Conservation (phyloP, 2,113 vertebrate species). For the Microtus pennsylvanicus region DNA sequence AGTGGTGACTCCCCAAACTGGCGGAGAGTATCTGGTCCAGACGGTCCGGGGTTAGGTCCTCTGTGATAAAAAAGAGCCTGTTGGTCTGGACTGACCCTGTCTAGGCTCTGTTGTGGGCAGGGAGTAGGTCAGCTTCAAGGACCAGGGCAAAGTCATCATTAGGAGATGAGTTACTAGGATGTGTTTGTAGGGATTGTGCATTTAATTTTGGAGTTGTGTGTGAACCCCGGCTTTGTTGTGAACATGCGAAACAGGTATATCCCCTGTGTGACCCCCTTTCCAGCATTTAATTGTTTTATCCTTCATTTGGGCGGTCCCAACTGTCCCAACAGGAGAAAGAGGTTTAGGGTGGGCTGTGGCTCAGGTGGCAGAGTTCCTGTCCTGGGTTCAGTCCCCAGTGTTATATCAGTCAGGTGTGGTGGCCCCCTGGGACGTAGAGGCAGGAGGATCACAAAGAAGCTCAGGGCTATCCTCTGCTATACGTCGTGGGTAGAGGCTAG, state of each 20-base stretch:
- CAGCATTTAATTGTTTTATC: neutral
- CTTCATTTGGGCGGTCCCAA: neutral
- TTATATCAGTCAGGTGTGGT: neutral
- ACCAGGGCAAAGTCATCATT: neutral
- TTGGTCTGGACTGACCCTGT: neutral
- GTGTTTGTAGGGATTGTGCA: neutral
- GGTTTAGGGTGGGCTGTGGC: neutral
- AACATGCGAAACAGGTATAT: neutral
- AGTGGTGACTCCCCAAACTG: neutral
- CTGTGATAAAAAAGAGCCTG: neutral
- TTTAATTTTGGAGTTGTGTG: neutral
- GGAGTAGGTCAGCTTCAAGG: neutral
- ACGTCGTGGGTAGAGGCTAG: neutral
- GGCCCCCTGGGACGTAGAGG: neutral
- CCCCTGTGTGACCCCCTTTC: neutral
- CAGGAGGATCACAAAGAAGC: neutral
- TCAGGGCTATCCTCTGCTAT: neutral
- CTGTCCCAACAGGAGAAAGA: neutral
- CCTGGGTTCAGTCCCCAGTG: neutral
- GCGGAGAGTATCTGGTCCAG: neutral
- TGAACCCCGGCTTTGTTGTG: neutral
- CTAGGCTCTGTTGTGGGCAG: neutral
- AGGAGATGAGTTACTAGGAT: neutral
- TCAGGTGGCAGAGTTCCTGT: neutral
- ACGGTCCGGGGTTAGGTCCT: neutral